phyloP scores from a whole-genome alignment of 2,797 vertebrate species.

The Vespertilio murinus region DNA sequence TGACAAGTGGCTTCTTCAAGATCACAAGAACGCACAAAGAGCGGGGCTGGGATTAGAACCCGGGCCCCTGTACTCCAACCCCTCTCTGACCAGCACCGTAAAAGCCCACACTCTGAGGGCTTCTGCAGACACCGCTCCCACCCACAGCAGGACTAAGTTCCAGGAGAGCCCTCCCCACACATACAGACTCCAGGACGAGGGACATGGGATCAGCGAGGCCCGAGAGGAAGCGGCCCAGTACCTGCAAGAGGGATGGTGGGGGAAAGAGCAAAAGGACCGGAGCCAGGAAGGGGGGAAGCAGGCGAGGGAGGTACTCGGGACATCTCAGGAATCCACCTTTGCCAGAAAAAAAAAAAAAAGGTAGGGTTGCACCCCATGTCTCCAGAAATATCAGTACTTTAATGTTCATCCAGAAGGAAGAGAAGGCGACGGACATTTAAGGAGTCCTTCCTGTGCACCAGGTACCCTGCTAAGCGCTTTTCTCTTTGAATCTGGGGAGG shows the following conservation, averaged over 20 bases:
- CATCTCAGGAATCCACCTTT: not conserved
- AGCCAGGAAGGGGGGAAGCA: not conserved
- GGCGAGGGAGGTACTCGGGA: not conserved
- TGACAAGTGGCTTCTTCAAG: not conserved
- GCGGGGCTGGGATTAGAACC: not conserved
- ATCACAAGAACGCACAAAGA: not conserved
- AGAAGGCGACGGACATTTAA: not conserved
- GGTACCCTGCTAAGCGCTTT: not conserved
- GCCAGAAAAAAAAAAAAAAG: not conserved
- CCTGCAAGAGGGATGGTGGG: not conserved
- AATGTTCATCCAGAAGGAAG: not conserved
- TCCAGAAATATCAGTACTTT: not conserved
- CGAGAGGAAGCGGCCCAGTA: not conserved
- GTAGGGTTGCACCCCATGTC: not conserved
- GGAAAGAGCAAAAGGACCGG: not conserved
- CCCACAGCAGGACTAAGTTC: not conserved
- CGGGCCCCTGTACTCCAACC: not conserved
- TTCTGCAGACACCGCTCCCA: not conserved
- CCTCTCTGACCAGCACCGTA: not conserved
- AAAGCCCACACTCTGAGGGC: not conserved
- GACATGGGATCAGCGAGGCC: not conserved
- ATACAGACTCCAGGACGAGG: not conserved
- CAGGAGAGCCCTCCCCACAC: not conserved
- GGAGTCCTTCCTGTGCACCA: not conserved
- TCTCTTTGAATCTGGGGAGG: slow-evolving; percentile 30